Evolutionary conservation across 1,140 invertebrate genomes (phyloP).

Genomic region (Aleiodes sp.): DNA sequence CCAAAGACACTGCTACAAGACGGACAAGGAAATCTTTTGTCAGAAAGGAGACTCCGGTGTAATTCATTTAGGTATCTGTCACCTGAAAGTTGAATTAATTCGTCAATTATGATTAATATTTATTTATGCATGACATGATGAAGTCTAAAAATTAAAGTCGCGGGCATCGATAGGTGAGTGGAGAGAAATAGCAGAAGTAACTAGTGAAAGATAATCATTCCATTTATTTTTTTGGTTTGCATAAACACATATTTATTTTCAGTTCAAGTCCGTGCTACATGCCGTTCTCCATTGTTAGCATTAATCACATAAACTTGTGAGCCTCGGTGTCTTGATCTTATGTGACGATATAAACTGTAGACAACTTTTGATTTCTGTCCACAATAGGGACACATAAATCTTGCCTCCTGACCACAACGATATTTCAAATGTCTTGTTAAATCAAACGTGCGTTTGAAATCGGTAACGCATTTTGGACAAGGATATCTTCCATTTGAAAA

Average conservation of each 20-base stretch:
- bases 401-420: slow-evolving; percentile 82
- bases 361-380: slow-evolving; percentile 57
- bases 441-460: slow-evolving; percentile 59
- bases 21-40: slow-evolving; percentile 55
- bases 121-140: not conserved
- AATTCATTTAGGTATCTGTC: not conserved
- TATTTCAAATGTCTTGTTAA: slow-evolving; percentile 75
- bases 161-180: not conserved
- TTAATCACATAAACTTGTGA: slow-evolving; percentile 36
- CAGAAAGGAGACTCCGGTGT: not conserved
- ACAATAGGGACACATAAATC: slow-evolving; percentile 79
- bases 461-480: slow-evolving; percentile 61
- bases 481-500: slow-evolving; percentile 8
- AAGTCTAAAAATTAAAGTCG: slow-evolving; percentile 27
- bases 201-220: too few species aligned
- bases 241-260: not conserved
- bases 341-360: slow-evolving; percentile 50
- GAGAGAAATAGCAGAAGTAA: not conserved
- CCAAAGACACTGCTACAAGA: slow-evolving; percentile 67
- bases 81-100: slow-evolving; percentile 32
- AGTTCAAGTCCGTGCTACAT: slow-evolving; percentile 49
- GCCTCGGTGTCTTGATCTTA: slow-evolving; percentile 39
- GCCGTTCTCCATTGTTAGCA: not conserved
- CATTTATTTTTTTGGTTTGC: too few species aligned
- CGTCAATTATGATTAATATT: slow-evolving; percentile 11